Base-by-base conservation (phyloP, 2,113 vertebrate genomes). In the Budorcas taxicolor region DNA sequence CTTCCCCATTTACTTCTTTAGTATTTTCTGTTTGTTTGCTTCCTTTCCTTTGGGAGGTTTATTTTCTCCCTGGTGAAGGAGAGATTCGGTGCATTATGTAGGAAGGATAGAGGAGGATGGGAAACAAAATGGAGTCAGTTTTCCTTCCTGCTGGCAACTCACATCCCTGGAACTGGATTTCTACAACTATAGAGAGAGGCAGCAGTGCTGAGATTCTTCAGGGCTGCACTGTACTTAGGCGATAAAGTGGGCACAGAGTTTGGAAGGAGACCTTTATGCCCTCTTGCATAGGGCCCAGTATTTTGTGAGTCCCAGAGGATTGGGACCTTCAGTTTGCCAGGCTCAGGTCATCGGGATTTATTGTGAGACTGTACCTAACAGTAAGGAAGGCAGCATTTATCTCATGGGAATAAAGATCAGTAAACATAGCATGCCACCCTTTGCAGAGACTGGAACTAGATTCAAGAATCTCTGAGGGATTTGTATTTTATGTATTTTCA, bases 281-380 rank as follows among this genome's bases (percentile, higher is more conserved):
- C 33, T 97, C 9, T 80, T 95, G 33, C 15, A 47, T 6, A 55
- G 82, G 15, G 55, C 33, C 33, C 33, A 31, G 58, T 76, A 74
- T 90, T 97, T 97, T 97, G 78, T 96, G 86, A 95, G 29, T 93
- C 90, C 88, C 91, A 45, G 60, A 82, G 91, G 94, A 97, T 0
- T 88, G 90, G 85, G 93, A 89, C 58, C 23, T 95, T 78, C 67
- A 82, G 52, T 96, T 97, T 95, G 64, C 82, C 86, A 94, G 64
- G 23, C 53, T 97, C 47, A 57, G 76, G 55, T 97, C 91, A 83
- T n/a, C 80, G 58, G 81, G 50, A 85, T 97, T 97, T 94, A 97
- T 82, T 85, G 57, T 93, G 81, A 96, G 90, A 12, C 10, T 55
- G 13, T 2, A 64, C 76, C 78, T 62, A 64, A 71, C 81, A 89